Base-by-base conservation (phyloP, 2,797 vertebrate species). In the Tadarida brasiliensis region DNA sequence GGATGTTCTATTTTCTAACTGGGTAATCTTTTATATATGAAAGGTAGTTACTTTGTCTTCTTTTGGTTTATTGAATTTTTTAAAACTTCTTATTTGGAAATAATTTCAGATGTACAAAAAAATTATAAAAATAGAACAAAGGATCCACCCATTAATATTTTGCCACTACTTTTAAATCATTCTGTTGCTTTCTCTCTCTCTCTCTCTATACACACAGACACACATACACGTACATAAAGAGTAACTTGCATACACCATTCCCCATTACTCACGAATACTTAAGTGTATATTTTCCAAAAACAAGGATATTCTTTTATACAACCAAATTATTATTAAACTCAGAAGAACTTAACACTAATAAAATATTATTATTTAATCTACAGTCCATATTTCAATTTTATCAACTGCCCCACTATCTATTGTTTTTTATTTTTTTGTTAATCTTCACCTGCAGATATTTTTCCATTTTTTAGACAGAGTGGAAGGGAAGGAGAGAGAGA, bases 311-410 rank as follows among this genome's bases (percentile, higher is more conserved):
- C 22, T 70, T 73, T 87, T 76, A 84, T 2, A 80, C 44, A 74
- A 84, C 51, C 7, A 78, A 8, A 47, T 80, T 84, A 47, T 47
- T 77, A 86, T 89, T 30, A 92, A 81, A 95, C 90, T 90, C 26
- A 90, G 67, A 81, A 77, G 95, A 97, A 90, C 28, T 95, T 67
- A 93, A 92, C 65, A 73, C 3, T 63, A 20, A 71, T 81, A 35
- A 30, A 96, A 70, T 61, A 54, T 90, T 93, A 74, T 65, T 74
- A 71, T 89, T 85, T 93, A 89, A 78, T 87, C 57, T 95, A 54
- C 3, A 84, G 22, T 39, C n/a, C 20, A 12, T 70, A 94, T 80
- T 91, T 93, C 74, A 95, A 54, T 90, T 90, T 63, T 87, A 20
- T 11, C 54, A 51, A 63, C 1, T 87, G 39, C 39, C 39, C 33